Evolutionary conservation across 2,888 invertebrate species (phyloP), one percentile per base, ranked within the genome.

Genomic region (Tiliacea citrago): DNA sequence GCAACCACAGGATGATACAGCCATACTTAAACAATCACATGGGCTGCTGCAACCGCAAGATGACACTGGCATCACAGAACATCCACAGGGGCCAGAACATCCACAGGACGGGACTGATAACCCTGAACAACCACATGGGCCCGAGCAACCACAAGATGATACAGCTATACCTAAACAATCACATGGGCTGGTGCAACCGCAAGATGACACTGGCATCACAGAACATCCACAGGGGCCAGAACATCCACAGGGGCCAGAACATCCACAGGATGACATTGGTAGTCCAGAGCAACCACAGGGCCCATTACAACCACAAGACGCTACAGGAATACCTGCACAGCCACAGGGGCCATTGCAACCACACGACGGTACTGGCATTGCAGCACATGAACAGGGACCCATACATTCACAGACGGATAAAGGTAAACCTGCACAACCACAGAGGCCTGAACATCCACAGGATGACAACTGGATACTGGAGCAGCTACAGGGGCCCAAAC

Each of bases 71-170:
- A 77, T 8, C 8, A 62, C 39, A 42, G 63, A n/a, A 35, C 79
- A 82, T 1, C 73, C 74, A 61, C 82, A 82, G 0, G 67, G 13
- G 0, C 79, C 60, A 0, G 45, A 12, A 70, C 83, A 86, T 47
- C 84, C 75, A 51, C 75, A 86, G 0, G 63, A 81, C 0, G 67
- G 49, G 10, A 49, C 84, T 75, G 77, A 77, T 76, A 68, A 72
- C 4, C 53, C 45, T 49, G 67, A 13, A 60, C 76, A 78, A 35
- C 55, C 12, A 29, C 77, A 77, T 9, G 76, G 49, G 12, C 76
- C 66, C 0, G 55, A 6, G 13, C 79, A 80, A 2, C 79, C 71
- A 47, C 77, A 81, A 0, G 76, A 57, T 18, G 60, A 60, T 7
- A 77, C 39, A 12, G 62, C 62, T 3, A 68, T 2, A 1, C 42